These are phyloP conservation scores for Triplophysa rosa DNA, from an alignment of 2,113 vertebrate genomes.

Conservation along the genomic window DNA sequence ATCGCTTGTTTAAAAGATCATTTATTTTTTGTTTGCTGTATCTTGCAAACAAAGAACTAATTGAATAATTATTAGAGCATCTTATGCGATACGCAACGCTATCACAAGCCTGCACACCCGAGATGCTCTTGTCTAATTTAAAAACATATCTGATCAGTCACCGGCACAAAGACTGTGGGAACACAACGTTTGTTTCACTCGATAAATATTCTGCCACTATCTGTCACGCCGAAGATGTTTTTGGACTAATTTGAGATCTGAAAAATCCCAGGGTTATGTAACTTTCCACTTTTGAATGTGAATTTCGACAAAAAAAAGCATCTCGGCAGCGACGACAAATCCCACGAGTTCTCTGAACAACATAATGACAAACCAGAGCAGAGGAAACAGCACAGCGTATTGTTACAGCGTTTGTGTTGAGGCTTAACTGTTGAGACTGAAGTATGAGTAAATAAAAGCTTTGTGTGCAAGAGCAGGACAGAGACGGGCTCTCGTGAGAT, in stretches of 20 bases:
- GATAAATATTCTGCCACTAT: constrained; percentile 32
- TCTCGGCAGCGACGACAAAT: constrained; percentile 38
- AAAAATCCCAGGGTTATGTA: constrained; percentile 38
- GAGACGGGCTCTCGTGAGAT: neutral
- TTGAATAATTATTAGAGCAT: constrained; percentile 71
- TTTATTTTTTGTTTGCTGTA: constrained; percentile 45
- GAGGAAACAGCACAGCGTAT: constrained; percentile 39
- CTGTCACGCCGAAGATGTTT: constrained; percentile 47
- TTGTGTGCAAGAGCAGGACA: constrained; percentile 1
- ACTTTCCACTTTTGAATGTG: constrained; percentile 41
- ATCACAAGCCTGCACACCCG: constrained; percentile 64
- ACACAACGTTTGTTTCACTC: constrained; percentile 52
- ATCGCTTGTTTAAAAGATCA: constrained; percentile 54
- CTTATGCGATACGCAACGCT: constrained; percentile 62
- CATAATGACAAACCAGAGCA: constrained; percentile 54
- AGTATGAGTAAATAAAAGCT: constrained; percentile 1
- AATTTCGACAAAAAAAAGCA: constrained; percentile 53
- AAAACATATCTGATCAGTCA: constrained; percentile 70
- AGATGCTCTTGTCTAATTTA: constrained; percentile 40
- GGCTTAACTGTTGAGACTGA: constrained; percentile 44
- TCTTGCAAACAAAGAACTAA: constrained; percentile 60
- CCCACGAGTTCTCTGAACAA: constrained; percentile 53
- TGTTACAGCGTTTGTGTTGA: constrained; percentile 40
- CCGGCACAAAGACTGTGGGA: constrained; percentile 52
- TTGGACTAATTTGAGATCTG: constrained; percentile 44